Conservation (phyloP, 53 echinoderm and acorn worm genomes). For the Antedon mediterranea region DNA sequence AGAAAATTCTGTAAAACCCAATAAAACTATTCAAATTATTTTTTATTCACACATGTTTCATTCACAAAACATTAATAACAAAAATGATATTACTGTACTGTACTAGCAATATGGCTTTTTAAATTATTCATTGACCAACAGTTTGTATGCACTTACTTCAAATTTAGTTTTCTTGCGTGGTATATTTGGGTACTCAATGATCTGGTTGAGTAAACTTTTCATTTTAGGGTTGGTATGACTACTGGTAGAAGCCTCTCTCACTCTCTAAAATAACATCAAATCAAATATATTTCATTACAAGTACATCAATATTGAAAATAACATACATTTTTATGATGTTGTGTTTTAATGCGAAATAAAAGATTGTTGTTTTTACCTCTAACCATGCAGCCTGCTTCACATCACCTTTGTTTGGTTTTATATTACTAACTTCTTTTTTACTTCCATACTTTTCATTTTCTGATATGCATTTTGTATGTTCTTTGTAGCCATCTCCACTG, state of each 20-base stretch:
- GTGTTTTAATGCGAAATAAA: too few species aligned
- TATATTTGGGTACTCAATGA: conserved; percentile 38
- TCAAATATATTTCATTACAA: too few species aligned
- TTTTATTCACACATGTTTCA: too few species aligned
- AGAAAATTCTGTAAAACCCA: conserved; percentile 57
- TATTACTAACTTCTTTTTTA: conserved; percentile 41
- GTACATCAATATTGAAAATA: not conserved
- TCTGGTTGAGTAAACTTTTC: conserved; percentile 35
- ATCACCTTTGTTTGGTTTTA: conserved; percentile 59
- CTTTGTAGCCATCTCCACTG: conserved; percentile 82
- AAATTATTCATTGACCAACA: too few species aligned
- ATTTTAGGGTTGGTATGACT: conserved; percentile 31
- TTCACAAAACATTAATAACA: too few species aligned
- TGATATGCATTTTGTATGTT: conserved; percentile 66
- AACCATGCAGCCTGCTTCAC: conserved; percentile 85
- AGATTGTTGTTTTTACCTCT: conserved; percentile 24
- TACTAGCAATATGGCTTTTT: too few species aligned
- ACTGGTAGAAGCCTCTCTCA: conserved; percentile 38
- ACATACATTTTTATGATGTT: too few species aligned
- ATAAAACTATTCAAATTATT: not conserved
- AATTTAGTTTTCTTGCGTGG: conserved; percentile 84
- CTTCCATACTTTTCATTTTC: conserved; percentile 96
- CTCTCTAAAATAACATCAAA: conserved; percentile 14
- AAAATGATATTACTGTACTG: too few species aligned
- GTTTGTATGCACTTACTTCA: conserved; percentile 29